Evolutionary conservation across 2,888 invertebrate species (phyloP).

Genomic region (Dorcus parallelipipedus): DNA sequence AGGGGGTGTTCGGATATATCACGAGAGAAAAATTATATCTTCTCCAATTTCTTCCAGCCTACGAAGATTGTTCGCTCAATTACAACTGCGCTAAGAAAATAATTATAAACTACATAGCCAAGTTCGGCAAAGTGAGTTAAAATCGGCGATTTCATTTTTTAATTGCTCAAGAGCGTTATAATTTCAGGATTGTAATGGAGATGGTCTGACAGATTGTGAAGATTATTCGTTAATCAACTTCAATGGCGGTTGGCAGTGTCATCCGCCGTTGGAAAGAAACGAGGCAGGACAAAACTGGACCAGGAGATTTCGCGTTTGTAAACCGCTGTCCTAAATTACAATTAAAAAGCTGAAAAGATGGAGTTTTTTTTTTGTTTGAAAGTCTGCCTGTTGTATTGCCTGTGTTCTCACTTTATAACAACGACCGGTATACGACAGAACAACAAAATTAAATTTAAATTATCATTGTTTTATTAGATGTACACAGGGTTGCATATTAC

Average conservation of each 20-base stretch:
- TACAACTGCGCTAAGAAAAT: slow-evolving; percentile 58
- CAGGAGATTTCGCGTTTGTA: background rate
- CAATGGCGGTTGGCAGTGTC: slow-evolving; percentile 56
- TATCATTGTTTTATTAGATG: no score
- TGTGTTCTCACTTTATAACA: no score
- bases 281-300: slow-evolving; percentile 37
- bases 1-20: background rate
- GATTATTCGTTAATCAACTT: slow-evolving; percentile 65
- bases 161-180: background rate
- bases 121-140: slow-evolving; percentile 54
- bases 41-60: slow-evolving; percentile 48
- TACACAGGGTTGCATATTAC: no score
- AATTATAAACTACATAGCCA: slow-evolving; percentile 59
- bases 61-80: slow-evolving; percentile 60
- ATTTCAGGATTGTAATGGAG: slow-evolving; percentile 61
- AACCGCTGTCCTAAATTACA: no score
- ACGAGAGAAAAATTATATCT: background rate
- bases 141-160: slow-evolving; percentile 1
- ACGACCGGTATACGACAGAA: no score
- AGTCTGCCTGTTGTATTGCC: no score
- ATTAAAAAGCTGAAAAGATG: no score
- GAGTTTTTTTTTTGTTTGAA: no score
- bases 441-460: no score
- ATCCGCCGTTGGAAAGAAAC: slow-evolving; percentile 39
- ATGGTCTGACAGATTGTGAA: slow-evolving; percentile 61